Conservation (phyloP, 2,113 vertebrate species). For the Aegotheles bennettii region DNA sequence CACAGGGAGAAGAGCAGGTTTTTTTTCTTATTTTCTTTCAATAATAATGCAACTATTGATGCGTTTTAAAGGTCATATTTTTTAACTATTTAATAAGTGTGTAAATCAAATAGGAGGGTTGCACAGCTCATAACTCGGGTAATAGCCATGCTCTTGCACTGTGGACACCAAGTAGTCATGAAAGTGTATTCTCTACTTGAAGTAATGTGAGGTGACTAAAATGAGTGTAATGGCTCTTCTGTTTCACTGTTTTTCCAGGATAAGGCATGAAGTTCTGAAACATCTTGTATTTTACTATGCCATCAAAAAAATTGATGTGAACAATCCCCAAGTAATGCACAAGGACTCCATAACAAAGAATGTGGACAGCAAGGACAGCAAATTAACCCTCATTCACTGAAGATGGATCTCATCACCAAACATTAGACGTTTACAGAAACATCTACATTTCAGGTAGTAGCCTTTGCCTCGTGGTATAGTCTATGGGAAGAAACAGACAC, state of each 20-base stretch:
- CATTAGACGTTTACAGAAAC: not conserved
- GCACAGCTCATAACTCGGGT: not conserved
- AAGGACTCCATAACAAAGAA: not conserved
- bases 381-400: not conserved
- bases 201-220: not conserved
- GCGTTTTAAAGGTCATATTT: not conserved
- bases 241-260: not conserved
- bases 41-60: not conserved
- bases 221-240: not conserved
- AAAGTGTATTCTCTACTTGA: not conserved
- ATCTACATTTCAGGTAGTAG: not conserved
- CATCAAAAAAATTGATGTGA: not conserved
- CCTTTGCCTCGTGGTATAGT: not conserved
- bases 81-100: not conserved
- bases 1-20: fast-evolving
- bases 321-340: not conserved
- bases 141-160: not conserved
- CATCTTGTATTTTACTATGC: not conserved
- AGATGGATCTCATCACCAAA: not conserved
- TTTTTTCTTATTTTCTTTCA: not conserved
- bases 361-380: not conserved
- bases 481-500: not conserved
- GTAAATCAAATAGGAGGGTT: not conserved
- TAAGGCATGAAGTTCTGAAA: not conserved
- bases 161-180: not conserved